Evolutionary conservation across 2,888 invertebrate genomes (phyloP).

Genomic region (Acleris sparsana): DNA sequence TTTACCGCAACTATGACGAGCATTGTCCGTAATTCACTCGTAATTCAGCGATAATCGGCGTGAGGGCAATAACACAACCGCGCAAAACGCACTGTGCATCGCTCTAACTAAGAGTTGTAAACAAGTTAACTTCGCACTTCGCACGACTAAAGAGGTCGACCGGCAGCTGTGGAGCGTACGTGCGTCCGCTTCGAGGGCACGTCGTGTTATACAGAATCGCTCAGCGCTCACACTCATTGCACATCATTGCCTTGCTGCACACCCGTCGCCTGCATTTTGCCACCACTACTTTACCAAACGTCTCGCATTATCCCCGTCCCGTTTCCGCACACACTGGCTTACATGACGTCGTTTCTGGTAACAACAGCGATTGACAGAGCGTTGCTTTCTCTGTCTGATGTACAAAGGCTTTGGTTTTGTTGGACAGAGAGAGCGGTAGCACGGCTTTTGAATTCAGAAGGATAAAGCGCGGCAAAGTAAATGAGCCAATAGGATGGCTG

Average conservation of each 20-base stretch:
- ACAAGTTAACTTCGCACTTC: constrained; percentile 75
- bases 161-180: constrained; percentile 69
- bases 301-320: constrained; percentile 62
- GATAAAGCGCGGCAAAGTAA: constrained; percentile 81
- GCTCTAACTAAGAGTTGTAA: constrained; percentile 70
- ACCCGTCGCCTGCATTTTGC: constrained; percentile 80
- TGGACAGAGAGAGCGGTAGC: constrained; percentile 57
- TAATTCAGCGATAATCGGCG: constrained; percentile 69
- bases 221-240: constrained; percentile 63
- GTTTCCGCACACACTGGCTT: constrained; percentile 47
- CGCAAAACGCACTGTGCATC: constrained; percentile 77
- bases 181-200: constrained; percentile 76
- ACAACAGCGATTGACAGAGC: constrained; percentile 61
- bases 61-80: constrained; percentile 78
- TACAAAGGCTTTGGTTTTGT: constrained; percentile 47
- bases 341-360: constrained; percentile 63
- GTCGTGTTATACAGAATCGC: constrained; percentile 79
- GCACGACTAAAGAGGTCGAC: constrained; percentile 74
- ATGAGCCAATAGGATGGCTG: constrained; percentile 61
- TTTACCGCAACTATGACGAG: constrained; percentile 60
- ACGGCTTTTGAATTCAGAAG: constrained; percentile 55
- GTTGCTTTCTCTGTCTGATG: constrained; percentile 61
- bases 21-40: constrained; percentile 74
- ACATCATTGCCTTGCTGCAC: constrained; percentile 77
- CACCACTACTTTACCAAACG: constrained; percentile 67